Base-by-base conservation (phyloP, 1,140 invertebrate species). In the Drosophila quadrilineata region DNA sequence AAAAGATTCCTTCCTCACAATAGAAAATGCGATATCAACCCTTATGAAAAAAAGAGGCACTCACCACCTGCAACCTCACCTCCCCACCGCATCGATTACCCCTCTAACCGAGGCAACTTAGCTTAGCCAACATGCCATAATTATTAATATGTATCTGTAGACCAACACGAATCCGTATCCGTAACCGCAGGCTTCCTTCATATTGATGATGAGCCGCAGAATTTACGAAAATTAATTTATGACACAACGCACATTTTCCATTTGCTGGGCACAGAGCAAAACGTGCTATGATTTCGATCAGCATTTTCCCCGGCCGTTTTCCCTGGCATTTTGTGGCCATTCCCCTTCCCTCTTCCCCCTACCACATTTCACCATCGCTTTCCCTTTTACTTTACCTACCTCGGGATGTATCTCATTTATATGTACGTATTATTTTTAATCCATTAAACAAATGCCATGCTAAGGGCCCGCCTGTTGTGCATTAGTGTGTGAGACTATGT, bases 391-490 rank as follows among this genome's bases (percentile, higher is more conserved):
- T 29, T 9, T 41, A 36, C 43, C 43, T 9, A 26, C 35, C 10
- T 53, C 21, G 9, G 26, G 3, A 45, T 14, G 24, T 45, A 36
- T 48, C 43, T 24, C 33, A 54, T 14, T 48, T 50, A 52, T 48
- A 33, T 28, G 67, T 67, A 48, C 68, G 56, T 76, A 82, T 85
- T 85, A 85, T 84, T 84, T 84, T 84, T 84, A 84, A 84, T 84
- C 77, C 77, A 84, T 84, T 84, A 84, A 84, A 84, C 77, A 84
- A 84, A 84, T 84, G 79, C 77, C 73, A 73, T 68, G 73, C 74
- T 84, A 56, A 52, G 58, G 35, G 71, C 62, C 63, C 52, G 59
- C 59, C 57, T 46, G 40, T 46, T 50, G 45, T 54, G 52, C 28
- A 6, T 22, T 22, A 41, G 10, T 40, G 14, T 17, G 0, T 21